A percentile compares a stretch with the other conserved stretches of the same genome.
phyloP scores from a whole-genome alignment of 2,888 invertebrate species.

The Scrobipalpa atriplicella region DNA sequence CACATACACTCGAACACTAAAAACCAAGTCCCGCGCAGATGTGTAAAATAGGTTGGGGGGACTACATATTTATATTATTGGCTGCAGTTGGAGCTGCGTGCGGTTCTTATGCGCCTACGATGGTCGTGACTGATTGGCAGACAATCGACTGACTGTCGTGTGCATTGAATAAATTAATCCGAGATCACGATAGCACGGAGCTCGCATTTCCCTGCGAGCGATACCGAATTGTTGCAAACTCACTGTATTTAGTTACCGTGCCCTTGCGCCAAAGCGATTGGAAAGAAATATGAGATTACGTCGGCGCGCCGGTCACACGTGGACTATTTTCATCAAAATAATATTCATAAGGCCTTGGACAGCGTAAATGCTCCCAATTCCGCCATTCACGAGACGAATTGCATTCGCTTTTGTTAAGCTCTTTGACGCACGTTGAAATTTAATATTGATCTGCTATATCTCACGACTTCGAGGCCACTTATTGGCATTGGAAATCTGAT shows the following conservation, averaged over 20 bases:
- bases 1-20: too few relatives aligned
- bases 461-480: conserved; percentile 46
- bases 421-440: conserved; percentile 31
- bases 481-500: conserved; percentile 39
- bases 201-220: conserved; percentile 14
- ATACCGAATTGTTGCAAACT: conserved; percentile 15
- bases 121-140: conserved; percentile 46
- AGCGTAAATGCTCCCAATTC: conserved; percentile 58
- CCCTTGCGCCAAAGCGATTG: conserved; percentile 39
- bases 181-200: conserved; percentile 37
- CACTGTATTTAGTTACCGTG: conserved; percentile 24
- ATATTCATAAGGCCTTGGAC: conserved; percentile 57
- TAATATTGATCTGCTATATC: conserved; percentile 40
- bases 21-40: too few relatives aligned
- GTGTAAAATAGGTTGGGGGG: too few relatives aligned
- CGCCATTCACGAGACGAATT: conserved; percentile 71
- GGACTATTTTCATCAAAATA: conserved; percentile 46
- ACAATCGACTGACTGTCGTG: conserved; percentile 36
- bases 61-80: too few relatives aligned
- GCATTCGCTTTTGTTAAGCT: conserved; percentile 46
- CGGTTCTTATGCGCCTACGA: conserved; percentile 31
- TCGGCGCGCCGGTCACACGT: conserved; percentile 37
- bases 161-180: conserved; percentile 39
- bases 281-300: conserved; percentile 43
- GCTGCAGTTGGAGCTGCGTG: conserved; percentile 31